A percentile compares a stretch with the other conserved stretches of the same genome.
These are phyloP conservation scores for Octonoba sinensis DNA, from an alignment of 2,888 invertebrate genomes.

Conservation along the genomic window DNA sequence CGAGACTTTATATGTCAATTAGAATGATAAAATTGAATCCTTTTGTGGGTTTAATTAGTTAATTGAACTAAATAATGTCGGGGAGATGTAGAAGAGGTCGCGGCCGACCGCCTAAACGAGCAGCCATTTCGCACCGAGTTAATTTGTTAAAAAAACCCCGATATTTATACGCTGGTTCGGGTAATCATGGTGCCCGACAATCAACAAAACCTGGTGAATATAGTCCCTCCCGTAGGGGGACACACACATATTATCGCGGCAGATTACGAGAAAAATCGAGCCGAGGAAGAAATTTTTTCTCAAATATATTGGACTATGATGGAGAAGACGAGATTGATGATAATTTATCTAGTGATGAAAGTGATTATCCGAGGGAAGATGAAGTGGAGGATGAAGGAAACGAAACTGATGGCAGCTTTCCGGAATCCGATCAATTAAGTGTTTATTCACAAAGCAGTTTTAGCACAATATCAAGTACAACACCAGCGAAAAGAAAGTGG, in stretches of 20 bases:
- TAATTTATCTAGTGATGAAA: slow-evolving; percentile 60
- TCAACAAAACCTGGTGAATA: slow-evolving; percentile 60
- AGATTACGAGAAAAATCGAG: slow-evolving; percentile 56
- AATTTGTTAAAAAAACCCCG: slow-evolving; percentile 65
- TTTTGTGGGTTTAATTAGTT: slow-evolving; percentile 3
- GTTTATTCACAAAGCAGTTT: slow-evolving; percentile 65
- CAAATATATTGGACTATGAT: slow-evolving; percentile 60
- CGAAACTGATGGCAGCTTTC: slow-evolving; percentile 62
- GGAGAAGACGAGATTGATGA: slow-evolving; percentile 60
- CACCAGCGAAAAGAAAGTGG: slow-evolving; percentile 67
- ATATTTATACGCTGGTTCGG: slow-evolving; percentile 65
- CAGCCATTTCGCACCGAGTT: slow-evolving; percentile 59
- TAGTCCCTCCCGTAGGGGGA: slow-evolving; percentile 58
- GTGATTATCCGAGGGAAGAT: slow-evolving; percentile 62
- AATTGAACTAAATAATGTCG: slow-evolving; percentile 46
- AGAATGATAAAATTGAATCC: slow-evolving; percentile 8
- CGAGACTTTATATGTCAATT: slow-evolving; percentile 6
- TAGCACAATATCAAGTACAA: slow-evolving; percentile 64
- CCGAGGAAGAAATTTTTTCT: slow-evolving; percentile 55
- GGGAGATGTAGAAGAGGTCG: slow-evolving; percentile 64
- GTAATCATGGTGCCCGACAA: slow-evolving; percentile 61
- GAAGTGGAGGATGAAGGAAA: slow-evolving; percentile 62
- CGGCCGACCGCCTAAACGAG: slow-evolving; percentile 64
- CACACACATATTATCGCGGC: slow-evolving; percentile 58
- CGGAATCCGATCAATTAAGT: slow-evolving; percentile 64